Evolutionary conservation across 1,140 invertebrate genomes (phyloP), one percentile per base, ranked within the genome.

Genomic region (Ips typographus): DNA sequence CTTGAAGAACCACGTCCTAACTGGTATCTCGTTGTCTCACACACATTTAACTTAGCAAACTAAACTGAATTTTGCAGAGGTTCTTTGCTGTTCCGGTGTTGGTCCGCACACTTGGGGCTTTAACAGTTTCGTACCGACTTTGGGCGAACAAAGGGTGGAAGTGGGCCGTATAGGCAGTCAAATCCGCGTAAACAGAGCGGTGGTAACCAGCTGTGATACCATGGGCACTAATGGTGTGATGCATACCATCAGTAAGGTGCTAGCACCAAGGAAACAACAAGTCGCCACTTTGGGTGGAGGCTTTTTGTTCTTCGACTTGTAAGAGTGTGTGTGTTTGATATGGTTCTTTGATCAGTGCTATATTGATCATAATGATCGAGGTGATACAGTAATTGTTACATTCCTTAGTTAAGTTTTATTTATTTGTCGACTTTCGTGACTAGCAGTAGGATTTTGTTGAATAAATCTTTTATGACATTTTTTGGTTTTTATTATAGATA

Each of bases 71-170:
- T 22, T 22, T 22, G 22, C 76, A 83, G 86, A 88, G 77, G 80
- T 84, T 8, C 75, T 88, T n/a, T 88, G 87, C 76, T 88, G 86
- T 72, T 79, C 85, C 36, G 86, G 85, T 43, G 82, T 87, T 49
- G 82, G 83, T 55, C 81, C 82, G 3, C 81, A 82, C 69, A 80
- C 81, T 7, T 86, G 83, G 83, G 82, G 84, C 39, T 83, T 86
- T 72, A 83, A 82, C 44, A 83, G 80, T 51, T 78, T 81, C 40
- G 83, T 86, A 7, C 80, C 84, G 59, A 84, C 82, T 7, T 65
- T 85, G 22, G 76, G 77, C 72, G 73, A 82, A 72, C 71, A 81
- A 71, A 70, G 82, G 68, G 61, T 83, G 58, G 76, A 83, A 78
- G 73, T 84, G 70, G 76, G 82, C 61, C 79, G 85, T 52, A 83